These are phyloP conservation scores for Hemiscyllium ocellatum DNA, from an alignment of 2,113 vertebrate genomes.

Conservation along the genomic window DNA sequence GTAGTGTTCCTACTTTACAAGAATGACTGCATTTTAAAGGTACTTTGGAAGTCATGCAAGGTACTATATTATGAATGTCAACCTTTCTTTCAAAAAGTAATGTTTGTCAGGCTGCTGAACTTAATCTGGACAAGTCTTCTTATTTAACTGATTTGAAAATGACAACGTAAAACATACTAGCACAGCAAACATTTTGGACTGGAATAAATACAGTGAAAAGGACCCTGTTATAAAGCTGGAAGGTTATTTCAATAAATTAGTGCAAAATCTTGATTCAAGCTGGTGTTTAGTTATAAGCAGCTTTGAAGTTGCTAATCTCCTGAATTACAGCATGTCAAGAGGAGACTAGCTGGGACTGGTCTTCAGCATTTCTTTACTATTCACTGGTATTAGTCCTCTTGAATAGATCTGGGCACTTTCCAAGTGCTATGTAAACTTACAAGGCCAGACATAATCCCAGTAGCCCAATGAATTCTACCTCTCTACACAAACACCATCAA, in stretches of 20 bases:
- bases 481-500: background rate
- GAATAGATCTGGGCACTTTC: slow-evolving; percentile 6
- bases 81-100: background rate
- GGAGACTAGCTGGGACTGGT: background rate
- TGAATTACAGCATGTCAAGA: background rate
- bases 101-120: background rate
- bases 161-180: background rate
- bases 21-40: background rate
- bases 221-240: background rate
- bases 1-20: background rate
- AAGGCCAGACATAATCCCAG: background rate
- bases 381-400: background rate
- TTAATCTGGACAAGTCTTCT: background rate
- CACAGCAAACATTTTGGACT: background rate
- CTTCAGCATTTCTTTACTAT: background rate
- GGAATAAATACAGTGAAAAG: background rate
- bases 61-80: background rate
- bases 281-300: background rate
- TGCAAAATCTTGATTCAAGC: background rate
- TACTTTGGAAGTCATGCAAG: background rate
- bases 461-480: background rate
- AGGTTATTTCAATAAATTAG: background rate
- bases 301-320: background rate
- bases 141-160: background rate
- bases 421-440: background rate